phyloP scores from a whole-genome alignment of 2,113 vertebrate species.

The Cochlearius cochlearius region DNA sequence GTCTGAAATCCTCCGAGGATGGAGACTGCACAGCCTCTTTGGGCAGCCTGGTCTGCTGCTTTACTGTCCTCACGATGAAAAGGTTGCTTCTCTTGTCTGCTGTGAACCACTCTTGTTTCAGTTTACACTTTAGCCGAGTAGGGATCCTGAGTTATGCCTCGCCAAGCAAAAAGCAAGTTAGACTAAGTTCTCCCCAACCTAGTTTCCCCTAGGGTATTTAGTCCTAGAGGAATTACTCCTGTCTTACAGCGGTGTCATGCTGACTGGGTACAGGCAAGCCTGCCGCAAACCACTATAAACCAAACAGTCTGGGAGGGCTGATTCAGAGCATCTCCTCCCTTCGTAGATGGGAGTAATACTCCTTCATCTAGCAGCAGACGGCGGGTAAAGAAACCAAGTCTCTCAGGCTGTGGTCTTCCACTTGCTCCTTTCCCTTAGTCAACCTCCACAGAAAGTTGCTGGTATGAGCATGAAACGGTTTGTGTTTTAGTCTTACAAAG shows the following conservation, averaged over 20 bases:
- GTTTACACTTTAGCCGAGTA: neutral
- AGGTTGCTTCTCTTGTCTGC: neutral
- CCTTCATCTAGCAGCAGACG: neutral
- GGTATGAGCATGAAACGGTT: neutral
- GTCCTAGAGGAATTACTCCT: neutral
- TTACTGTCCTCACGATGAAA: neutral
- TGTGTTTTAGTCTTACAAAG: conserved; percentile 55
- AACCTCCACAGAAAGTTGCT: neutral
- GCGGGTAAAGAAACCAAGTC: neutral
- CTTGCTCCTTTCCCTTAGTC: neutral
- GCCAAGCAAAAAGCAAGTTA: neutral
- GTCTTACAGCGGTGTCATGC: neutral
- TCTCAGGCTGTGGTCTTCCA: neutral
- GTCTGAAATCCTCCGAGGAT: neutral
- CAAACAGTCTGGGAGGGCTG: neutral
- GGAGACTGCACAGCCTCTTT: neutral
- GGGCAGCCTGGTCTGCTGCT: neutral
- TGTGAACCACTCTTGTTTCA: neutral
- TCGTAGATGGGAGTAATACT: neutral
- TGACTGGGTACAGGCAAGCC: neutral
- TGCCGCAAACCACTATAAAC: neutral
- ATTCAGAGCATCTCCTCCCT: neutral
- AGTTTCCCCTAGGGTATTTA: neutral
- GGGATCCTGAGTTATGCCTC: neutral
- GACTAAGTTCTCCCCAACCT: neutral